These are phyloP conservation scores for Serranus cabrilla DNA, from an alignment of 2,797 vertebrate species.

Conservation along the genomic window DNA sequence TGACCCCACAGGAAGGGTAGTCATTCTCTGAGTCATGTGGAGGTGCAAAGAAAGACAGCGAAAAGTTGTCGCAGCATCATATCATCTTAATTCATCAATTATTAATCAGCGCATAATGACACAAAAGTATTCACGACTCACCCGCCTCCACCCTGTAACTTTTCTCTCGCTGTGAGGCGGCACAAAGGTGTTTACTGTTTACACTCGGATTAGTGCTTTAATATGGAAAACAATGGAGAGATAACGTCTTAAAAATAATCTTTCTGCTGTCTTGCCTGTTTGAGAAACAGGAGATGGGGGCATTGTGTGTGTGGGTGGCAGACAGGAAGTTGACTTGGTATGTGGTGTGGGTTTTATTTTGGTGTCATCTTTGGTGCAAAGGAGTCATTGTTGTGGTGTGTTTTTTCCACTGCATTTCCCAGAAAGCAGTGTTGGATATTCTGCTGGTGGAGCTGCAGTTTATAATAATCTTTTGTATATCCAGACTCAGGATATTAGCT, in stretches of 20 bases:
- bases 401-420: slow-evolving; percentile 31
- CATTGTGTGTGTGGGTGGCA: slow-evolving; percentile 45
- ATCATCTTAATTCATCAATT: slow-evolving; percentile 59
- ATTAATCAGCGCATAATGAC: slow-evolving; percentile 56
- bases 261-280: slow-evolving; percentile 7
- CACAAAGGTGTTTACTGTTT: slow-evolving; percentile 55
- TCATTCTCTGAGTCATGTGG: slow-evolving; percentile 61
- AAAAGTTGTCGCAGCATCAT: slow-evolving; percentile 39
- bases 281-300: slow-evolving; percentile 60
- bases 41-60: slow-evolving; percentile 19
- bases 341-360: slow-evolving; percentile 63
- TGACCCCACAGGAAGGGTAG: slow-evolving; percentile 66
- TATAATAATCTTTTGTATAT: slow-evolving; percentile 1
- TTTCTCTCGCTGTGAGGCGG: slow-evolving; percentile 7
- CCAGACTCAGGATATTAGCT: slow-evolving; percentile 4
- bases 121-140: slow-evolving; percentile 50
- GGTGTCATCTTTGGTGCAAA: slow-evolving; percentile 44
- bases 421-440: slow-evolving; percentile 22
- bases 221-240: slow-evolving; percentile 68
- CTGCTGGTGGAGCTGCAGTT: background rate
- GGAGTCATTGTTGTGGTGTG: slow-evolving; percentile 17
- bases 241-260: slow-evolving; percentile 74
- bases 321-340: slow-evolving; percentile 42
- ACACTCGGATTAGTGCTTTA: slow-evolving; percentile 40
- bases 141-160: slow-evolving; percentile 25